A percentile compares a stretch with the other conserved stretches of the same genome.
Conservation (phyloP, 2,888 invertebrate genomes). For the Caenorhabditis zanzibari region DNA sequence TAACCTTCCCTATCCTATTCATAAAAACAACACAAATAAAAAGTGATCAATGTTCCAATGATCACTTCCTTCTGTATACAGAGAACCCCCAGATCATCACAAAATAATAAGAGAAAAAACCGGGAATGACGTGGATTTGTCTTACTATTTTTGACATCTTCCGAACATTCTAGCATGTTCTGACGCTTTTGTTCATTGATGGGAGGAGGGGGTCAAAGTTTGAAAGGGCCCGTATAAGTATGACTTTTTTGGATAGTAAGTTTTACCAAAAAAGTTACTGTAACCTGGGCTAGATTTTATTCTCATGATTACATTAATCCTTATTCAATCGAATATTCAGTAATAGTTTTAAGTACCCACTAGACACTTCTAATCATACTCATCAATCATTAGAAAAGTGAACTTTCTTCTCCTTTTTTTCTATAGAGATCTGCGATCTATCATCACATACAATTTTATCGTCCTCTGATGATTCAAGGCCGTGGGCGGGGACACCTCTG, state of each 20-base stretch:
- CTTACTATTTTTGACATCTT: not conserved
- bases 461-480: not conserved
- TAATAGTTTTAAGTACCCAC: too few relatives aligned
- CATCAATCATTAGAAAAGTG: not conserved
- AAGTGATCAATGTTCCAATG: slow-evolving; percentile 18
- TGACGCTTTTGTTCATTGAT: not conserved
- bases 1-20: too few relatives aligned
- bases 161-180: slow-evolving; percentile 13
- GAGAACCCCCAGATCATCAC: not conserved
- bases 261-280: not conserved
- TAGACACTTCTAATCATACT: too few relatives aligned
- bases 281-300: too few relatives aligned
- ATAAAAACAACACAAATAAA: not conserved
- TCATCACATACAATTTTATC: not conserved
- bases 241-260: too few relatives aligned
- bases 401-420: not conserved
- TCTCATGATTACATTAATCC: not conserved
- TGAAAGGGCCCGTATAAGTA: not conserved
- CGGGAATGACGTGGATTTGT: slow-evolving; percentile 22
- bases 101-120: slow-evolving; percentile 11
- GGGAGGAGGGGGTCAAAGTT: not conserved
- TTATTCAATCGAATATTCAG: not conserved
- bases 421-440: not conserved
- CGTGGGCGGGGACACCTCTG: not conserved
- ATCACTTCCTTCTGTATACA: not conserved